phyloP scores from a whole-genome alignment of 2,888 invertebrate species.

The Drosophila picticornis region DNA sequence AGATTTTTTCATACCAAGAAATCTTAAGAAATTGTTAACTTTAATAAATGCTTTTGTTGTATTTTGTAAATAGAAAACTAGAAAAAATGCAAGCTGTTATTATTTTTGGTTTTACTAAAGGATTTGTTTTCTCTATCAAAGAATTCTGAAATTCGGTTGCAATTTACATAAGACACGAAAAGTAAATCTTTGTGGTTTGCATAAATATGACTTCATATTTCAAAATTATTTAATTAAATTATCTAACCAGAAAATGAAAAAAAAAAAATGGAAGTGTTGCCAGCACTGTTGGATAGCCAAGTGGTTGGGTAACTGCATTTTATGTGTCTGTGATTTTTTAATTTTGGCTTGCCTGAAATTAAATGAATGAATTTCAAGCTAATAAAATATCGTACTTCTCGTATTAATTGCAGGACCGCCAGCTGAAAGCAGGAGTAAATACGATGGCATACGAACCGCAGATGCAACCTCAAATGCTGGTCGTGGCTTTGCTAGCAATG shows the following conservation, averaged over 20 bases:
- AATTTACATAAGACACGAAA: background rate
- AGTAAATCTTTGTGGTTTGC: background rate
- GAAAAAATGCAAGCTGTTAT: too few species aligned
- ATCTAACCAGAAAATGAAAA: background rate
- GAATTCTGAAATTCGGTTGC: background rate
- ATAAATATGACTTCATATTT: background rate
- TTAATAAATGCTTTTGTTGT: background rate
- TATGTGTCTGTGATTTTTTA: background rate
- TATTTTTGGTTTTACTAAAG: background rate
- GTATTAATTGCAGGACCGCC: slow-evolving; percentile 61
- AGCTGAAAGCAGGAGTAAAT: background rate
- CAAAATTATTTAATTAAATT: background rate
- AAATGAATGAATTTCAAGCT: slow-evolving; percentile 57
- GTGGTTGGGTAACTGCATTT: background rate
- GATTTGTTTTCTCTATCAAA: background rate
- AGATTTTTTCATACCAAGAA: background rate
- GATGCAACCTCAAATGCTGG: slow-evolving; percentile 47
- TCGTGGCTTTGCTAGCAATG: slow-evolving; percentile 51
- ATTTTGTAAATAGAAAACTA: background rate
- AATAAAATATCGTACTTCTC: slow-evolving; percentile 57
- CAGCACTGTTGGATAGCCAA: background rate
- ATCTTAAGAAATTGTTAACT: too few species aligned
- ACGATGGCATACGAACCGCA: slow-evolving; percentile 57
- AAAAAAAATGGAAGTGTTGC: background rate
- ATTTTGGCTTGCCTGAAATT: slow-evolving; percentile 25